phyloP scores from a whole-genome alignment of 2,888 invertebrate genomes.

The Boloria selene region DNA sequence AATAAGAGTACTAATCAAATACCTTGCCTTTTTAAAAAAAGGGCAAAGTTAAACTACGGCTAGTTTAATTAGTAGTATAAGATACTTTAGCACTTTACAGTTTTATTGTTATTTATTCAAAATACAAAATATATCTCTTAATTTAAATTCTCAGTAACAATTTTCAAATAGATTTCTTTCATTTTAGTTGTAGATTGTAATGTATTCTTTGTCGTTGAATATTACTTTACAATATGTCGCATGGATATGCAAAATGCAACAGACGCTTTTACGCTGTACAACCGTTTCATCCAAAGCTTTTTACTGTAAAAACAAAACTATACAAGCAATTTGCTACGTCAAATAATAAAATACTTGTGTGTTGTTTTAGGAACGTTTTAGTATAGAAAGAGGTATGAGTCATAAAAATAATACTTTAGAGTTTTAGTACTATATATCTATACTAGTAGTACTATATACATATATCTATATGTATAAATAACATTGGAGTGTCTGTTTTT shows the following conservation, averaged over 20 bases:
- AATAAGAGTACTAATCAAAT: no score
- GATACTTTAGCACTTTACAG: no score
- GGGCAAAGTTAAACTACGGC: no score
- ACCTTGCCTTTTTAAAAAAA: no score
- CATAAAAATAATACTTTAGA: no score
- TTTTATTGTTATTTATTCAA: no score
- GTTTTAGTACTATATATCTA: no score
- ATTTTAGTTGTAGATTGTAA: not conserved
- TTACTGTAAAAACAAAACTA: slow-evolving; percentile 13
- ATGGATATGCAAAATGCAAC: slow-evolving; percentile 5
- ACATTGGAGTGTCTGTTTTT: no score
- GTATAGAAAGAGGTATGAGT: no score
- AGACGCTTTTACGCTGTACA: slow-evolving; percentile 8
- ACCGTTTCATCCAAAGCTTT: slow-evolving; percentile 7
- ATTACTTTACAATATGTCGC: slow-evolving; percentile 10
- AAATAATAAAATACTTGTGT: slow-evolving; percentile 2
- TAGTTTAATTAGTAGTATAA: no score
- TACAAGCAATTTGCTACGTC: slow-evolving; percentile 6
- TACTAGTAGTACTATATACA: no score
- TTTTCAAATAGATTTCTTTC: not conserved
- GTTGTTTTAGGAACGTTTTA: not conserved
- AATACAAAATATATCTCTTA: not conserved
- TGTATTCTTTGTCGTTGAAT: slow-evolving; percentile 1
- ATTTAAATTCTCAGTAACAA: not conserved
- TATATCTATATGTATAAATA: no score